A percentile compares a stretch with the other conserved stretches of the same genome.
These are phyloP conservation scores for Eidolon helvum DNA, from an alignment of 2,113 vertebrate species.

Conservation along the genomic window DNA sequence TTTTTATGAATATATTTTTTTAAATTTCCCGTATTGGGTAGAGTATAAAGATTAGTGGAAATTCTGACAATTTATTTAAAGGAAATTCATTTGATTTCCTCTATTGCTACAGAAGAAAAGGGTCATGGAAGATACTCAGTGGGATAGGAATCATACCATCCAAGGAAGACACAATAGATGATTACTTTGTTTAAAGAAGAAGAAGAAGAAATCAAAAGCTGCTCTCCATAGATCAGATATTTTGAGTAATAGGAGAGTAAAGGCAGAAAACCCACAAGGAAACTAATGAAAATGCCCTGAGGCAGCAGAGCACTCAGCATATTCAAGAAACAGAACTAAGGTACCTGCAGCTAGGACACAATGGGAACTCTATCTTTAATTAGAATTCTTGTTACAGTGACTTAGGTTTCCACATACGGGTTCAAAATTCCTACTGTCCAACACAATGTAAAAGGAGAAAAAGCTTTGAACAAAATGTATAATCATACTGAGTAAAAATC, in stretches of 20 bases:
- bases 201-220: neutral
- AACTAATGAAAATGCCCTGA: neutral
- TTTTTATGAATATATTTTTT: conserved; percentile 5
- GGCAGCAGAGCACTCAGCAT: neutral
- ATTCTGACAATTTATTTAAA: neutral
- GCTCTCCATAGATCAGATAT: neutral
- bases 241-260: neutral
- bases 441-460: neutral
- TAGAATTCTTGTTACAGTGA: neutral
- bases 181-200: neutral
- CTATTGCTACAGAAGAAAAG: neutral
- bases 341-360: neutral
- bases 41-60: neutral
- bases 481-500: neutral
- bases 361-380: neutral
- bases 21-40: neutral
- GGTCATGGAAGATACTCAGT: neutral
- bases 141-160: neutral
- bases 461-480: neutral
- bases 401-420: neutral
- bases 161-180: neutral
- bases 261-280: neutral
- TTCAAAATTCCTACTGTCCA: neutral
- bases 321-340: neutral
- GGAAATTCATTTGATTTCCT: neutral